A percentile compares a stretch with the other conserved stretches of the same genome.
phyloP scores from a whole-genome alignment of 2,113 vertebrate genomes.

The Microcebus griseorufus region DNA sequence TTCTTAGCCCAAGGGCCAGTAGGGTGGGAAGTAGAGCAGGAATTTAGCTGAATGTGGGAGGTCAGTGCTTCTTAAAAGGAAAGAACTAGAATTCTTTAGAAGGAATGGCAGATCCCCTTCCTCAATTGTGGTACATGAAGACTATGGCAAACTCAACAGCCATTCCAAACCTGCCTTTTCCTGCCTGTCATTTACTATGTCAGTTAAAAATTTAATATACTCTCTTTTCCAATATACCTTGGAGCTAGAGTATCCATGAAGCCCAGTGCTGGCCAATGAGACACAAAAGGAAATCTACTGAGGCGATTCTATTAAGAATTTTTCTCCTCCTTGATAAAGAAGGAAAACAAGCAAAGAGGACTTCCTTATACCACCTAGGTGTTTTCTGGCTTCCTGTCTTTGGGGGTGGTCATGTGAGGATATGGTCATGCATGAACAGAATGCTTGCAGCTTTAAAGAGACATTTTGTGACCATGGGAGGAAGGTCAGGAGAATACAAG shows the following conservation, averaged over 20 bases:
- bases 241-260: background rate
- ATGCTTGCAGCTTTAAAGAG: background rate
- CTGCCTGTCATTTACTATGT: background rate
- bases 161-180: background rate
- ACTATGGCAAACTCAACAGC: too few relatives aligned
- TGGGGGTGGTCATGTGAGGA: background rate
- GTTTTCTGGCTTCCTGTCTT: background rate
- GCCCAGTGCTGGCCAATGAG: background rate
- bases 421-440: background rate
- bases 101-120: background rate
- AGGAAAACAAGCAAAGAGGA: background rate
- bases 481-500: background rate
- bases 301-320: background rate
- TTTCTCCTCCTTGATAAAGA: background rate
- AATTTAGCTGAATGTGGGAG: background rate
- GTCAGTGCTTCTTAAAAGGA: background rate
- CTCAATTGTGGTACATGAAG: background rate
- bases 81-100: background rate
- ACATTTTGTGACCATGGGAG: background rate
- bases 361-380: background rate
- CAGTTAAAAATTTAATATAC: background rate
- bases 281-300: background rate
- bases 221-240: background rate
- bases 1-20: background rate
- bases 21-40: background rate